Base-by-base conservation (phyloP, 2,888 invertebrate genomes). In the Homarus gammarus region DNA sequence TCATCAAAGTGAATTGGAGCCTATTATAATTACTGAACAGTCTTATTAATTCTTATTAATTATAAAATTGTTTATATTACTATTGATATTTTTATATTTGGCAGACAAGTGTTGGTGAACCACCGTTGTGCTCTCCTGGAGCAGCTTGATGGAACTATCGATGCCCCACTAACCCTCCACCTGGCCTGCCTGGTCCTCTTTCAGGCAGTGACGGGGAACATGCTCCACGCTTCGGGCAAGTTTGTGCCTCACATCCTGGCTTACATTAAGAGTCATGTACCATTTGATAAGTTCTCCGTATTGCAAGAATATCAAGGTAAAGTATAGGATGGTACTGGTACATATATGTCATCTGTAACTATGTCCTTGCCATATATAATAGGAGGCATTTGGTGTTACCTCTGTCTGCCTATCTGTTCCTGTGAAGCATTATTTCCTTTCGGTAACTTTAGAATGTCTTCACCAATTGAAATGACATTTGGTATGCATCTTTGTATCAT, bases 191-290 rank as follows among this genome's bases (percentile, higher is more conserved):
- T 97, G 91, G 95, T 98, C 70, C 95, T 98, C 86, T 98, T 98
- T 93, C 97, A 97, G 82, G 95, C 96, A 15, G 95, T 96, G 2
- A 97, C 97, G 0, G 97, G 92, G 93, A 96, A 95, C 92, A 97
- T 98, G 95, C 93, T 99, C 40, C 98, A 99, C 94, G 98, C 98
- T 22, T 98, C 99, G 40, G 99, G 99, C 0, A 96, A 97, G 93
- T 98, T 98, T 94, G 98, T 99, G 18, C 96, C 98, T 0, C 95
- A 96, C 31, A 95, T 99, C 92, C 95, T 99, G 75, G 93, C 95
- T 0, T 97, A 96, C 93, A 95, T 99, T 83, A 96, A 96, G 92
- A 94, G 95, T 36, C 95, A 96, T 92, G 94, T 99, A 81, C 95
- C 95, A 90, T 94, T 95, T 38, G 96, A 96, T 8, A 95, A 96